Base-by-base conservation (phyloP, 2,113 vertebrate genomes). In the Zosterops borbonicus region DNA sequence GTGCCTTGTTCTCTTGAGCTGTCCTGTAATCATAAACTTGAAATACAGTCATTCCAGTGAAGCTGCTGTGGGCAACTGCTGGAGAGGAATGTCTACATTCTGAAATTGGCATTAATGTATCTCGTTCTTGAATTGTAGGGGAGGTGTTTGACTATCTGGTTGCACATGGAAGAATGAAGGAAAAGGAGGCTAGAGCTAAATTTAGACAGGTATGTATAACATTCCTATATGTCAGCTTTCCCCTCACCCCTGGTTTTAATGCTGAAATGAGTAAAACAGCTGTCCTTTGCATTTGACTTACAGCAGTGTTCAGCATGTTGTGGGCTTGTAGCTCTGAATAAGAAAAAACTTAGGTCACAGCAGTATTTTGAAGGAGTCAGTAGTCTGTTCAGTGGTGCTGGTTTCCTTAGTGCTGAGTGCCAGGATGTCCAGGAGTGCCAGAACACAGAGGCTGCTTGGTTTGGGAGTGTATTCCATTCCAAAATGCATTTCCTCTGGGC, bases 101-200 rank as follows among this genome's bases (percentile, higher is more conserved):
- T 95, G 86, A 89, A 75, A 80, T 49, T 28, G 41, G 4, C 23
- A n/a, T 67, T 96, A 85, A 92, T 23, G 21, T 33, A 1, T 92
- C 50, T 90, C 4, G 0, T 93, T 90, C 39, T 85, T 98, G 67
- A 91, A 96, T 97, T 98, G 71, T 97, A 99, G 99, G 99, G 96
- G 99, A 99, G 95, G 99, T 99, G 58, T 99, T 99, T 91, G 99
- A 99, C 98, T 99, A 99, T 98, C 98, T 99, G 97, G 99, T 99
- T 97, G 99, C 99, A 97, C 99, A 99, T 97, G 99, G 99, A 98
- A 98, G 99, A 98, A 99, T 99, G 99, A 99, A 99, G 98, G 99
- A 99, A 98, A 99, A 99, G 95, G 99, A 99, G 98, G 99, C 99
- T 97, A 98, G 99, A 98, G 98, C 99, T 98, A 99, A 99, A 98